Evolutionary conservation across 2,113 vertebrate species (phyloP), one percentile per base, ranked within the genome.

Genomic region (Reinhardtius hippoglossoides): DNA sequence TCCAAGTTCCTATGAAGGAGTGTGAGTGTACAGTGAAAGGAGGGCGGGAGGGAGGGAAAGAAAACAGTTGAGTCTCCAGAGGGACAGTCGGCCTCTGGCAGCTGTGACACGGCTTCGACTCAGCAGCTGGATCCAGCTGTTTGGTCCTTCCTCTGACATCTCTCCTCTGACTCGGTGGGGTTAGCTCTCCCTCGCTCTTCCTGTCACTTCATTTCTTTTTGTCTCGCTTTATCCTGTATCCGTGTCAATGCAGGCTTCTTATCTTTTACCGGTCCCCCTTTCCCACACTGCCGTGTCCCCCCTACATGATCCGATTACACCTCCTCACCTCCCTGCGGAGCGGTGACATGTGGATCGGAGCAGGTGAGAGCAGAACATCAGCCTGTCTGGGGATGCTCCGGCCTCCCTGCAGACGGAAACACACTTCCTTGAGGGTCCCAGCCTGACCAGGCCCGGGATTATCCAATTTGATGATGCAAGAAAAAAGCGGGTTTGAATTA

Each of bases 101-200:
- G 87, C 87, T 89, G 84, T 59, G 82, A 79, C 76, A 69, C 56
- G 75, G 70, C 71, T 75, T 71, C 27, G 63, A 82, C 84, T 76
- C 78, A 85, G 82, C 93, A 87, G 89, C 84, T 86, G 89, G 69
- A 83, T 84, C 80, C 88, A 90, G 88, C 89, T 91, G 88, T 86
- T 50, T 80, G 81, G 84, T 88, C 74, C 61, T 56, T 71, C 82
- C 67, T 82, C 78, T 24, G 66, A 83, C 77, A 67, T 88, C 74
- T 70, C 56, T 68, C 81, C 67, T 80, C 78, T 35, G 71, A 82
- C 79, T 85, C 73, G 59, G 52, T 76, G 67, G 72, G 71, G 67
- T 80, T 50, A 71, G 76, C 71, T 71, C 60, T 27, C 58, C 57
- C 72, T 71, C 58, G 40, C 71, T n/a, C 66, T 68, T 72, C 72